Percentiles rank a stretch among this genome's conserved stretches.
These are phyloP conservation scores for Phyllotis vaccarum DNA, from an alignment of 2,797 vertebrate species.

Conservation along the genomic window DNA sequence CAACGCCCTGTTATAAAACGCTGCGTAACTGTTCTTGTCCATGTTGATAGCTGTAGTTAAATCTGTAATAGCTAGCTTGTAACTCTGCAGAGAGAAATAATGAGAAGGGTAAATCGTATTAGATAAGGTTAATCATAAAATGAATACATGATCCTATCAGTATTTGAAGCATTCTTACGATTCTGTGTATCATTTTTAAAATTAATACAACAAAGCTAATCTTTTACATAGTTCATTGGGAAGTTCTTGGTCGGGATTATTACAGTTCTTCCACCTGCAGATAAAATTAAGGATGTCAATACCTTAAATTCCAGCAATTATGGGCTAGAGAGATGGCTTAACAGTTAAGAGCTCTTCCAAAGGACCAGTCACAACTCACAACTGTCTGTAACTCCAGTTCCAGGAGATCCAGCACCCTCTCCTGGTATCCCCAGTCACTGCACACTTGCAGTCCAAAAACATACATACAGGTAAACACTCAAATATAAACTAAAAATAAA, in stretches of 20 bases:
- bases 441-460: background rate
- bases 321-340: background rate
- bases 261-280: slow-evolving; percentile 21
- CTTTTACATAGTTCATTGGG: slow-evolving; percentile 48
- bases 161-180: slow-evolving; percentile 33
- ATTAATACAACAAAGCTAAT: slow-evolving; percentile 55
- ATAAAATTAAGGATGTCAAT: slow-evolving; percentile 62
- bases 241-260: slow-evolving; percentile 30
- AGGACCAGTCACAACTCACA: background rate
- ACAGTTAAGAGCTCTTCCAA: background rate
- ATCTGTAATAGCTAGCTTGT: slow-evolving; percentile 87
- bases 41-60: slow-evolving; percentile 87
- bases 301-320: slow-evolving; percentile 31
- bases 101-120: slow-evolving; percentile 57
- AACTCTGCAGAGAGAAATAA: slow-evolving; percentile 84
- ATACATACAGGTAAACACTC: background rate
- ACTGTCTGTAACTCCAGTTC: background rate
- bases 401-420: background rate
- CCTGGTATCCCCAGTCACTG: background rate
- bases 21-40: slow-evolving; percentile 84
- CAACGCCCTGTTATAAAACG: slow-evolving; percentile 90
- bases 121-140: slow-evolving; percentile 58
- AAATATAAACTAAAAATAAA: background rate
- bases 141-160: slow-evolving; percentile 32
- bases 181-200: background rate